These are phyloP conservation scores for Dione vanillae DNA, from an alignment of 2,888 invertebrate genomes.

Conservation along the genomic window DNA sequence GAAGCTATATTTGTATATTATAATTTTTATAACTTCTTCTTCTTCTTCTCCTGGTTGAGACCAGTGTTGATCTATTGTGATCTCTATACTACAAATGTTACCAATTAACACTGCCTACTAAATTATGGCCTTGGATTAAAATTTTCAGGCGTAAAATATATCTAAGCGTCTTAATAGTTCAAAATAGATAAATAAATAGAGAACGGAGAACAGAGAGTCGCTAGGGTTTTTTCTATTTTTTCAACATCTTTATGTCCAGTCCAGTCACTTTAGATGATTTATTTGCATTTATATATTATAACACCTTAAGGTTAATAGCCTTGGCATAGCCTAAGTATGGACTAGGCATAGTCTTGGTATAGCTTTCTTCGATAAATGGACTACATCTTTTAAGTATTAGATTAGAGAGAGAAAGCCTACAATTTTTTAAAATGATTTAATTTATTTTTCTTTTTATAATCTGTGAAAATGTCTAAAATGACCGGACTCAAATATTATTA, in stretches of 20 bases:
- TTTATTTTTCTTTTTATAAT: no score
- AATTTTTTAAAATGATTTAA: no score
- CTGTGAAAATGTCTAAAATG: not conserved
- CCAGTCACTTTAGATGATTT: not conserved
- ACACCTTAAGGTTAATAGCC: no score
- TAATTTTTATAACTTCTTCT: not conserved
- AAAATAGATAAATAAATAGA: not conserved
- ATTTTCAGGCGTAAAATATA: not conserved
- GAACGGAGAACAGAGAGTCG: not conserved
- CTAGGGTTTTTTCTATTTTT: not conserved
- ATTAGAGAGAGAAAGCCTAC: no score
- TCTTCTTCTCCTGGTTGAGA: no score
- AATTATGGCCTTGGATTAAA: not conserved
- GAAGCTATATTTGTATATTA: not conserved
- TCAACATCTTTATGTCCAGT: not conserved
- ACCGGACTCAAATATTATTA: slow-evolving; percentile 7
- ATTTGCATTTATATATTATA: no score
- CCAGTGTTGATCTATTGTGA: no score
- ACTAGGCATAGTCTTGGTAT: no score
- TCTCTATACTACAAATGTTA: not conserved
- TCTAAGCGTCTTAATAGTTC: not conserved
- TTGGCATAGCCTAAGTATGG: no score
- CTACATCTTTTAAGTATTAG: no score
- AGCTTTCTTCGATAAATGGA: no score
- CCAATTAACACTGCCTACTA: not conserved